Conservation (phyloP, 2,797 vertebrate species). For the Anguilla marmorata region DNA sequence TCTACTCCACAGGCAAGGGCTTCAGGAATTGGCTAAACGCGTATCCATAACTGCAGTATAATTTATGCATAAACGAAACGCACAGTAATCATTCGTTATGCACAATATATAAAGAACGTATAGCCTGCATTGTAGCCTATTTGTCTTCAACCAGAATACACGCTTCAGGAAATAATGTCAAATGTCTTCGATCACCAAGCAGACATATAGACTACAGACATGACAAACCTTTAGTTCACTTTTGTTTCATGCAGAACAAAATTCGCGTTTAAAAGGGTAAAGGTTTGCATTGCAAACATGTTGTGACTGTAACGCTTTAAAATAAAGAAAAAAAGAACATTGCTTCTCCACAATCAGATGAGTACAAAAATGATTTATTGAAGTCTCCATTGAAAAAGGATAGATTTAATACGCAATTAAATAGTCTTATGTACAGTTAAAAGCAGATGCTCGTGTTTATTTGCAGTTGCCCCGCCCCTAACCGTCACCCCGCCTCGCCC, state of each 20-base stretch:
- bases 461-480: not conserved
- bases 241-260: not conserved
- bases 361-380: not conserved
- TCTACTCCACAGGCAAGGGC: not conserved
- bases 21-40: not conserved
- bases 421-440: not conserved
- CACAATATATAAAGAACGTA: not conserved
- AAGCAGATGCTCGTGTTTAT: not conserved
- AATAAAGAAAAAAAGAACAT: not conserved
- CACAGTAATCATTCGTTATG: not conserved
- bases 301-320: not conserved
- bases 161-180: not conserved
- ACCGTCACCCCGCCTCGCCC: not conserved
- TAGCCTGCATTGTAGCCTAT: not conserved
- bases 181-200: not conserved
- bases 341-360: not conserved
- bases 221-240: not conserved
- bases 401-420: not conserved
- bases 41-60: not conserved
- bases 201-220: not conserved
- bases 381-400: not conserved
- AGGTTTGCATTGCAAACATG: not conserved
- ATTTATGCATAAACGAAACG: not conserved
- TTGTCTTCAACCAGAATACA: not conserved
- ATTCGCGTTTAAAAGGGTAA: not conserved